Percentiles rank a stretch among this genome's conserved stretches.
Conservation (phyloP, 35 echinoderm and acorn worm species). For the Lytechinus variegatus region DNA sequence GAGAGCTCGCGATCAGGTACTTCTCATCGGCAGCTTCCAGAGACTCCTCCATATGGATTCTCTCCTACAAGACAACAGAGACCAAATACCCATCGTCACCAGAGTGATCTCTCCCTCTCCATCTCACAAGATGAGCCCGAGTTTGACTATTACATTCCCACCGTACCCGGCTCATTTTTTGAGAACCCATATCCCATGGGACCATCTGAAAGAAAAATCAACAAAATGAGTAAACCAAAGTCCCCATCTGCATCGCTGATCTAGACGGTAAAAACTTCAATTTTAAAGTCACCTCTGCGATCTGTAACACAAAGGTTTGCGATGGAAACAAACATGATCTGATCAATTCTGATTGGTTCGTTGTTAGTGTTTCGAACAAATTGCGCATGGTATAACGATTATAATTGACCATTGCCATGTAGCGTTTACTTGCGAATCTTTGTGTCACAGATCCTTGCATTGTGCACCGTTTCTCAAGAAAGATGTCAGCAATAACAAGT, state of each 20-base stretch:
- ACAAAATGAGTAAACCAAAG: conserved; percentile 38
- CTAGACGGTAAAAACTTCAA: background rate
- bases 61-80: conserved; percentile 58
- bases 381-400: too few relatives aligned
- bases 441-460: too few relatives aligned
- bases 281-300: too few relatives aligned
- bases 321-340: too few relatives aligned
- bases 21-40: conserved; percentile 66
- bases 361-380: too few relatives aligned
- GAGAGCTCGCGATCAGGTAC: conserved; percentile 63
- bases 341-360: too few relatives aligned
- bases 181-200: conserved; percentile 64
- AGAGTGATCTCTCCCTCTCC: conserved; percentile 77
- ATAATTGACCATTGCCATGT: too few relatives aligned
- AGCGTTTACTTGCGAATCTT: too few relatives aligned
- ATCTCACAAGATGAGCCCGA: conserved; percentile 81
- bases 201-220: conserved; percentile 14
- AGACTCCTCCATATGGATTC: conserved; percentile 70
- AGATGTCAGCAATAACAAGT: too few relatives aligned
- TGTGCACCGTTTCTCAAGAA: too few relatives aligned
- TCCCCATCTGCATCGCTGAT: conserved; percentile 26
- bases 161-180: conserved; percentile 86
- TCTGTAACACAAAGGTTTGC: too few relatives aligned
- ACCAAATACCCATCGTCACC: conserved; percentile 42
- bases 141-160: conserved; percentile 91